These are phyloP conservation scores for Anisognathus igniventris DNA, from an alignment of 2,797 vertebrate genomes.

Conservation along the genomic window DNA sequence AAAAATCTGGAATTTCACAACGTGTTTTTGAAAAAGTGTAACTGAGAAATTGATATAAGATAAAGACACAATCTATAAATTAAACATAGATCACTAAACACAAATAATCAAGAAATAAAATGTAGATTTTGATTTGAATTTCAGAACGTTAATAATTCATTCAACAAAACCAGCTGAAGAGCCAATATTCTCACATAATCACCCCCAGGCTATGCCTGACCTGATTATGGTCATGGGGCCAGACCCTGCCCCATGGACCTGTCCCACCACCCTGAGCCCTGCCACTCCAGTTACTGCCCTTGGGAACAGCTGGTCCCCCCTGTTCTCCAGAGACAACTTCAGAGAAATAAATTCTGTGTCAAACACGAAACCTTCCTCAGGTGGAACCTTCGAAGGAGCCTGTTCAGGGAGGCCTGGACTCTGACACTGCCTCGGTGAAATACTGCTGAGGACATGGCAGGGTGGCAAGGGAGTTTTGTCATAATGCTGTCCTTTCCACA, in stretches of 20 bases:
- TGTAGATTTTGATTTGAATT: too few species aligned
- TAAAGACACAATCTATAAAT: too few species aligned
- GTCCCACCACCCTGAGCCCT: neutral
- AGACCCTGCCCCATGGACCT: neutral
- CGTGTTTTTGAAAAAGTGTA: too few species aligned
- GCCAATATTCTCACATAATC: too few species aligned
- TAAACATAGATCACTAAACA: too few species aligned
- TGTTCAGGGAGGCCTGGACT: neutral
- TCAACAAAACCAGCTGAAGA: too few species aligned
- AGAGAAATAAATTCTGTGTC: neutral
- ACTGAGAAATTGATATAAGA: too few species aligned
- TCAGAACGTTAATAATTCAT: too few species aligned
- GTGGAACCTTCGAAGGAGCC: neutral
- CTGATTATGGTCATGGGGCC: neutral
- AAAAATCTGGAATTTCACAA: too few species aligned
- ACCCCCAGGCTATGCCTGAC: neutral
- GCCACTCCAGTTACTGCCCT: neutral
- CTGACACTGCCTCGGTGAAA: neutral
- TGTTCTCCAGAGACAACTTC: neutral
- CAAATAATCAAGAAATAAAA: too few species aligned
- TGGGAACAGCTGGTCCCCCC: neutral
- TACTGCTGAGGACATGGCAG: neutral
- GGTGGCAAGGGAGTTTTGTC: neutral
- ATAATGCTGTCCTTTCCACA: neutral
- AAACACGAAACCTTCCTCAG: rapidly evolving